A percentile compares a stretch with the other conserved stretches of the same genome.
These are phyloP conservation scores for Tachypleus tridentatus DNA, from an alignment of 1,140 invertebrate species.

Conservation along the genomic window DNA sequence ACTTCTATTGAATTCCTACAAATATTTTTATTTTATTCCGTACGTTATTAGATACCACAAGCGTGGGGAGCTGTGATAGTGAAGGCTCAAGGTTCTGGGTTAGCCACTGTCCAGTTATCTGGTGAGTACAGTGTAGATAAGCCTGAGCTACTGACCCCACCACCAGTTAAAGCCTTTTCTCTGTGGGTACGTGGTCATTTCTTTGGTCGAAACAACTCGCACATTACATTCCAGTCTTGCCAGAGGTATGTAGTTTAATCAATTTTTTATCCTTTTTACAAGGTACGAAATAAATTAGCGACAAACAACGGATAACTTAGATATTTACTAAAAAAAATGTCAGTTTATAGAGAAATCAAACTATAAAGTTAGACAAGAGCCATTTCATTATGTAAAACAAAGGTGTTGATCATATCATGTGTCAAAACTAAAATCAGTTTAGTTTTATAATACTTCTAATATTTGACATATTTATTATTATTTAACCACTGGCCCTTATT, in stretches of 20 bases:
- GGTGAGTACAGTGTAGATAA: conserved; percentile 93
- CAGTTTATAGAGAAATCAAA: too few relatives aligned
- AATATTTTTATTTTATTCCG: neutral
- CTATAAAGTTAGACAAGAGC: too few relatives aligned
- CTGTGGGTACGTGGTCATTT: conserved; percentile 56
- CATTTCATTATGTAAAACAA: too few relatives aligned
- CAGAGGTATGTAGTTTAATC: conserved; percentile 52
- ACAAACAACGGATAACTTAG: too few relatives aligned
- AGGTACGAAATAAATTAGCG: too few relatives aligned
- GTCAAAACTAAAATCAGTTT: too few relatives aligned
- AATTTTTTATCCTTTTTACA: too few relatives aligned
- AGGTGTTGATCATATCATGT: too few relatives aligned
- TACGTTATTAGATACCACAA: conserved; percentile 52
- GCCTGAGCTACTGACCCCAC: conserved; percentile 65
- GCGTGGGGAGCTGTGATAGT: conserved; percentile 88
- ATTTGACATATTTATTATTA: too few relatives aligned
- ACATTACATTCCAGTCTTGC: conserved; percentile 67
- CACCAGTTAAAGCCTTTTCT: conserved; percentile 63
- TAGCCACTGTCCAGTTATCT: conserved; percentile 80
- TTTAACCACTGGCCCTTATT: too few relatives aligned
- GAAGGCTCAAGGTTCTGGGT: conserved; percentile 76
- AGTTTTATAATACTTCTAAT: too few relatives aligned
- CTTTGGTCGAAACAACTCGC: conserved; percentile 84
- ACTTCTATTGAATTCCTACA: neutral
- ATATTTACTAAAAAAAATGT: too few relatives aligned